Evolutionary conservation across 1,140 invertebrate genomes (phyloP), one percentile per base, ranked within the genome.

Genomic region (Nasonia giraulti): DNA sequence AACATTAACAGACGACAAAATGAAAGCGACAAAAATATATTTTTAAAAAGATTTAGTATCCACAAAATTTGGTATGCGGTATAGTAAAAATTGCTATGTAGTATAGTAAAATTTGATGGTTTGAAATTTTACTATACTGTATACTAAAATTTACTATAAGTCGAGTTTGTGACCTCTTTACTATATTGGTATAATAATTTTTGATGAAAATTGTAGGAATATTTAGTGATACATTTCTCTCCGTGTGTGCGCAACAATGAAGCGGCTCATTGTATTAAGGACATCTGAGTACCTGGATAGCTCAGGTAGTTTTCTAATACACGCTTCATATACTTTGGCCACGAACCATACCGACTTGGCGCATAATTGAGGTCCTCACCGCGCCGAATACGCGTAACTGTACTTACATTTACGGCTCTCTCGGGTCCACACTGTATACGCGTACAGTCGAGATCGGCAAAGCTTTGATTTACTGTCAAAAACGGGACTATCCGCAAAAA

Each of bases 311-410:
- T 76, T 76, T 47, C 74, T 47, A 44, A 76, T 76, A 23, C 23
- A 76, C 37, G 55, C 55, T 62, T n/a, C 55, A 4, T n/a, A 62
- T 62, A 62, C 0, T 62, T n/a, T 62, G 55, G 55, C 55, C 55
- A 62, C 74, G 74, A 23, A 17, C 40, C 47, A 20, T 44, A 3
- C 37, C 23, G 40, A 76, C n/a, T 47, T 27, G 27, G 27, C 74
- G 55, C 47, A 75, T 76, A 76, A 76, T 76, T 76, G 74, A 47
- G 37, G 27, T 76, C 40, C 40, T 44, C 40, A 76, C 74, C 23
- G 17, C 37, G 10, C 37, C 74, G 44, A 76, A 76, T 76, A n/a
- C 55, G 4, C 23, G 10, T 76, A 44, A 76, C 44, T 47, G 23
- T 37, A 44, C 17, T 47, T 11, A 76, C 40, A 23, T 40, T 76